A percentile compares a stretch with the other conserved stretches of the same genome.
Conservation (phyloP, 2,888 invertebrate species). For the Helobdella robusta region DNA sequence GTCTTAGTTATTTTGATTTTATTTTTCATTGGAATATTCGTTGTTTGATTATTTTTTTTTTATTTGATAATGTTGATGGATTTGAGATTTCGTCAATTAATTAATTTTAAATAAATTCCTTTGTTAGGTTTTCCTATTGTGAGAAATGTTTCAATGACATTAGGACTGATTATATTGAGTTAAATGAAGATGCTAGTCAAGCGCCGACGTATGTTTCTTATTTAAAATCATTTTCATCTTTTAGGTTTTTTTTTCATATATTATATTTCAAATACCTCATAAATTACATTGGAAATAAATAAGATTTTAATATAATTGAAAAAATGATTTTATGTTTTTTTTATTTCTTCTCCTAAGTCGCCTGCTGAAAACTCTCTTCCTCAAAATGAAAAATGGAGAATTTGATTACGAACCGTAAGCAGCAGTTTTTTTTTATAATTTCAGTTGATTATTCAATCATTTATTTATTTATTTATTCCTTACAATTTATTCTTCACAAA, state of each 20-base stretch:
- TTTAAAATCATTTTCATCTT: not conserved
- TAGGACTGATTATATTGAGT: slow-evolving; percentile 89
- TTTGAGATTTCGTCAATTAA: no score
- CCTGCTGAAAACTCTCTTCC: slow-evolving; percentile 92
- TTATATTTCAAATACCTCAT: not conserved
- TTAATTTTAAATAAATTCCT: no score
- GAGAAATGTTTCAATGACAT: slow-evolving; percentile 99
- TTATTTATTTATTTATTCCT: no score
- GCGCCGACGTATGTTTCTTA: slow-evolving; percentile 34
- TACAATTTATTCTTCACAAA: no score
- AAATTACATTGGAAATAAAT: no score
- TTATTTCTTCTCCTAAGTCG: slow-evolving; percentile 59
- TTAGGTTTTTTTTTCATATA: not conserved
- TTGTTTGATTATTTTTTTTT: no score
- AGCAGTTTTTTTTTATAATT: not conserved
- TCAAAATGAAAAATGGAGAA: slow-evolving; percentile 95
- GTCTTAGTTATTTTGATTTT: no score
- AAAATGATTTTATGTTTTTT: not conserved
- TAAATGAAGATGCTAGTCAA: slow-evolving; percentile 83
- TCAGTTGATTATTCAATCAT: not conserved
- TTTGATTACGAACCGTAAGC: slow-evolving; percentile 79
- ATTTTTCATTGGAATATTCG: no score
- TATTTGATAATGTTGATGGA: no score
- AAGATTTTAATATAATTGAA: no score
- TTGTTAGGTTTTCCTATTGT: slow-evolving; percentile 89